Base-by-base conservation (phyloP, 2,888 invertebrate genomes). In the Ornithoptera priamus region DNA sequence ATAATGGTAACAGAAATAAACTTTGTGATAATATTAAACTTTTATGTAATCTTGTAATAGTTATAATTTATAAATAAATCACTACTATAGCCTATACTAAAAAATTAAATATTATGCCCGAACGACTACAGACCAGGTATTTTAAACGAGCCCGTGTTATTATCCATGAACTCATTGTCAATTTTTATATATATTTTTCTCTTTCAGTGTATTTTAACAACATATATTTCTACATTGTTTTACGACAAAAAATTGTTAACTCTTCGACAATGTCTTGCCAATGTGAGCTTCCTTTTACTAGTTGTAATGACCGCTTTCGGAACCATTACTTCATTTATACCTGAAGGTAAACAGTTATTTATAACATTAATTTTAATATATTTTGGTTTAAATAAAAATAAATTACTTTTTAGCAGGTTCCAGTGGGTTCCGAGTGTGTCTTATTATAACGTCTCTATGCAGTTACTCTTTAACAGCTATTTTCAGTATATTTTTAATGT, bases 181-280 rank as follows among this genome's bases (percentile, higher is more conserved):
- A 18, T 53, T n/a, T 53, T 53, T n/a, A 18, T 58, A 58, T 12
- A n/a, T 22, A 58, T 22, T 58, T 58, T 24, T 64, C 73, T 72
- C 71, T 90, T 91, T 74, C 88, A 92, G 92, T 86, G 90, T 81
- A 88, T 92, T 77, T 84, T 92, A 73, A 91, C 92, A 62, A 89
- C 89, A 42, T 90, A 91, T 79, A 83, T 84, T 69, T 88, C 89
- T 69, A 89, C 90, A 72, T 80, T 92, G 76, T 92, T 86, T 84
- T 92, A 90, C 80, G 87, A 92, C 77, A 89, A 85, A 76, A 81
- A 83, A 71, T 80, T 92, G 76, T 83, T 86, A 74, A 81, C 87
- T 74, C 81, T 92, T 68, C 85, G 92, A 76, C 90, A 90, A 86
- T 88, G 86, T 75, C 87, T 92, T 75, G 89, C 90, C 77, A 90